Percentiles rank a stretch among this genome's conserved stretches.
Conservation (phyloP, 2,113 vertebrate genomes). For the Orycteropus afer region DNA sequence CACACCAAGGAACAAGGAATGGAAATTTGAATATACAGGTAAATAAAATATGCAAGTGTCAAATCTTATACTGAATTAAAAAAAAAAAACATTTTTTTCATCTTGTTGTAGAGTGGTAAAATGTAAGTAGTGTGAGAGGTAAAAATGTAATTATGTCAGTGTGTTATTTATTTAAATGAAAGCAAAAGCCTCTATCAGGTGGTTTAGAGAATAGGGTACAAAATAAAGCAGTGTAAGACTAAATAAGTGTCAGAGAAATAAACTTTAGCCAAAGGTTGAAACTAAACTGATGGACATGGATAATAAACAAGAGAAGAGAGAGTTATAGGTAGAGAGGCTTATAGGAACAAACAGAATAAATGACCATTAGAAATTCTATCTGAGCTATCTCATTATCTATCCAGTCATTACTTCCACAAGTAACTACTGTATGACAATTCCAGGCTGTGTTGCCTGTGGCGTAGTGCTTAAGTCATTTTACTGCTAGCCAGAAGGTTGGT, state of each 20-base stretch:
- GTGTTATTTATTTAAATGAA: not conserved
- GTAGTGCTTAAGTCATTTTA: too few species aligned
- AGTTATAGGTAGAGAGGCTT: not conserved
- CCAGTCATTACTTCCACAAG: not conserved
- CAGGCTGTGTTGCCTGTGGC: too few species aligned
- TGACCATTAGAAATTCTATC: not conserved
- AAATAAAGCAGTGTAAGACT: constrained; percentile 13
- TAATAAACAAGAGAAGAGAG: not conserved
- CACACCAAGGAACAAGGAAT: not conserved
- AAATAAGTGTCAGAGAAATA: not conserved
- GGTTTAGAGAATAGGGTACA: not conserved
- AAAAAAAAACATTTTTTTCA: not conserved
- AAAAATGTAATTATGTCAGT: not conserved
- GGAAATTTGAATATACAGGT: not conserved
- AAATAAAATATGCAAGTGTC: not conserved
- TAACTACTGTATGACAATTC: not conserved
- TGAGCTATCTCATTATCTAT: not conserved
- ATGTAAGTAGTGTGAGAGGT: too few species aligned
- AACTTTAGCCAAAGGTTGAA: constrained; percentile 18
- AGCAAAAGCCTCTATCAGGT: not conserved
- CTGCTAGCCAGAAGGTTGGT: too few species aligned
- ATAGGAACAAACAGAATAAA: not conserved
- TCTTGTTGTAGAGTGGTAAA: not conserved
- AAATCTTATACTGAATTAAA: not conserved
- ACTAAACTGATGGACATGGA: not conserved